Conservation (phyloP, 2,888 invertebrate species). For the Ganaspis brasiliensis region DNA sequence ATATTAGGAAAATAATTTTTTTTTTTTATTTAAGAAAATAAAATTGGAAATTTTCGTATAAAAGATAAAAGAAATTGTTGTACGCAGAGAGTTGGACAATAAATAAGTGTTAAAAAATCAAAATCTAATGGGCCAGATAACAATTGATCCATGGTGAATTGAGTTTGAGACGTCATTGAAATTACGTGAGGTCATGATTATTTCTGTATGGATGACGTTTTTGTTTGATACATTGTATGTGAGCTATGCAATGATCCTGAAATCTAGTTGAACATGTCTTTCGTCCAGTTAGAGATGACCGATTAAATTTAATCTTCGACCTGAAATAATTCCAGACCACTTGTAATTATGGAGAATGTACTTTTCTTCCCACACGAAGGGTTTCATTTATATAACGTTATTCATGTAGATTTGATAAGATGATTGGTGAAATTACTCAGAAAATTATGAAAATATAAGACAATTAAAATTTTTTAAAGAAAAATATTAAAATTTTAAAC, state of each 20-base stretch:
- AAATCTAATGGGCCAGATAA: conserved; percentile 28
- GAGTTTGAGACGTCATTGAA: conserved; percentile 15
- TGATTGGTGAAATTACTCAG: background rate
- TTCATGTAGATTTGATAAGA: background rate
- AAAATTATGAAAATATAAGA: no score
- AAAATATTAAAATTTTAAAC: no score
- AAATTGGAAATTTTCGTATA: background rate
- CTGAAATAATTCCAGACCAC: background rate
- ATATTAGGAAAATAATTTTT: background rate
- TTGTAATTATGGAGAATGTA: conserved; percentile 3
- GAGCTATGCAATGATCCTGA: conserved; percentile 2
- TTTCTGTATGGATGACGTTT: conserved; percentile 28
- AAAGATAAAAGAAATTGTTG: background rate
- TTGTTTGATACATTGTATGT: background rate
- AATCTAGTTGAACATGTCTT: background rate
- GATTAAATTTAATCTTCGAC: conserved; percentile 29
- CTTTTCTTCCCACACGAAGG: conserved; percentile 26
- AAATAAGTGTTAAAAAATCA: background rate
- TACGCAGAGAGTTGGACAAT: background rate
- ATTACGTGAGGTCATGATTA: conserved; percentile 31
- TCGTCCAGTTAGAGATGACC: background rate
- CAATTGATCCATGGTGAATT: conserved; percentile 29
- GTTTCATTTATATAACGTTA: background rate
- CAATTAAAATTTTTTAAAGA: no score
- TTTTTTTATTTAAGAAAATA: no score